Percentiles rank a stretch among this genome's conserved stretches.
Evolutionary conservation across 2,113 vertebrate species (phyloP).

Genomic region (Vulpes lagopus): DNA sequence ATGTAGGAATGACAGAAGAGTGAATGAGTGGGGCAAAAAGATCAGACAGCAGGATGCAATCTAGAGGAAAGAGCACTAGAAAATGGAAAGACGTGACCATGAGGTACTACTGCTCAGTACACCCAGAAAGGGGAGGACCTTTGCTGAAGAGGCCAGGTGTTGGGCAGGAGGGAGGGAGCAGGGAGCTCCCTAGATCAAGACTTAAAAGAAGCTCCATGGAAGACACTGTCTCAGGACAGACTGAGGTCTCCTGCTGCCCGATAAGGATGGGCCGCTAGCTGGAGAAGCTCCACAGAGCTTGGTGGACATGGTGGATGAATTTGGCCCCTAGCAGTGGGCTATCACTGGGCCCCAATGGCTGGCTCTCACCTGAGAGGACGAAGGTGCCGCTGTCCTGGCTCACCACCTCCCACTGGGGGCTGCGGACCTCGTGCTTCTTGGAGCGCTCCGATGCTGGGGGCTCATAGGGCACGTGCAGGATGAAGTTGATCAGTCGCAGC

Average conservation of each 20-base stretch:
- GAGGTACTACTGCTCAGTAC: background rate
- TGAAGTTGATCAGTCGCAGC: slow-evolving; percentile 86
- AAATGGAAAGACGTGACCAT: background rate
- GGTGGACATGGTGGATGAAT: background rate
- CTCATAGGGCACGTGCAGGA: slow-evolving; percentile 76
- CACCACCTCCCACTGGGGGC: slow-evolving; percentile 44
- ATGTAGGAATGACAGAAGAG: background rate
- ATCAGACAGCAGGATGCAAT: background rate
- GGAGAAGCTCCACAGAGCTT: background rate
- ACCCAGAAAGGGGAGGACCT: background rate
- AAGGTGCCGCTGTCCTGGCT: slow-evolving; percentile 83
- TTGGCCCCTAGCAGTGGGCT: background rate
- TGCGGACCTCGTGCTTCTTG: slow-evolving; percentile 2
- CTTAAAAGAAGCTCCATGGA: background rate
- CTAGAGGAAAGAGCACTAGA: slow-evolving; percentile 13
- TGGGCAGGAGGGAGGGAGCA: background rate
- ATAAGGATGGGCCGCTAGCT: background rate
- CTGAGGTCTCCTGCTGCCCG: background rate
- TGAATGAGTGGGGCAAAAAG: background rate
- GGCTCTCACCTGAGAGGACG: slow-evolving; percentile 87
- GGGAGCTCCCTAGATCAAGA: background rate
- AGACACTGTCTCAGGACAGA: slow-evolving; percentile 2
- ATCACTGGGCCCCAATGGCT: background rate
- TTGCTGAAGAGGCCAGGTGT: background rate
- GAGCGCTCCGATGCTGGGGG: slow-evolving; percentile 54